A percentile compares a stretch with the other conserved stretches of the same genome.
Evolutionary conservation across 2,113 vertebrate genomes (phyloP).

Genomic region (Malurus cyaneus): DNA sequence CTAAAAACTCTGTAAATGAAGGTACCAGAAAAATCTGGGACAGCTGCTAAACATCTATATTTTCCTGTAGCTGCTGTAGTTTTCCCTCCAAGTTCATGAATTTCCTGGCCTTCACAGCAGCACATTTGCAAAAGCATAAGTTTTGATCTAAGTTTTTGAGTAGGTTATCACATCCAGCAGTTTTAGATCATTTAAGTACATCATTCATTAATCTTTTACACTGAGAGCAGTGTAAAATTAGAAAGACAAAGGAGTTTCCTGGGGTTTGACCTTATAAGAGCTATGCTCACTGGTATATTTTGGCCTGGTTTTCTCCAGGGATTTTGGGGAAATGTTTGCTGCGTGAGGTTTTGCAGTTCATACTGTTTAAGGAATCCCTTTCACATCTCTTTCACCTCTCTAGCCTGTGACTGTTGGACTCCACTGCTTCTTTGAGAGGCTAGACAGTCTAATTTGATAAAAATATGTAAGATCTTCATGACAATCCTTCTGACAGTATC

Average conservation of each 20-base stretch:
- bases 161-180: not conserved
- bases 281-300: not conserved
- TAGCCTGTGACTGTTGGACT: not conserved
- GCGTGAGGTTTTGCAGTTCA: not conserved
- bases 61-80: not conserved
- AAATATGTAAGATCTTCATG: not conserved
- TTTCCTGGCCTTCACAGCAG: not conserved
- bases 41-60: not conserved
- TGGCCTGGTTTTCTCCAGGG: not conserved
- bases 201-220: not conserved
- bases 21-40: not conserved
- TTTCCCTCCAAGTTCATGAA: not conserved
- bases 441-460: not conserved
- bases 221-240: not conserved
- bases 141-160: not conserved
- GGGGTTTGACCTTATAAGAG: not conserved
- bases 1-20: not conserved
- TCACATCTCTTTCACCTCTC: not conserved
- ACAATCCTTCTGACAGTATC: not conserved
- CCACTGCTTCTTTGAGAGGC: not conserved
- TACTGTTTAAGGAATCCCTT: not conserved
- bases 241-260: not conserved
- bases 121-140: not conserved
- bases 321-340: not conserved
- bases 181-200: not conserved